Percentiles rank a stretch among this genome's conserved stretches.
These are phyloP conservation scores for Sterrhoptilus dennistouni DNA, from an alignment of 2,113 vertebrate genomes.

Conservation along the genomic window DNA sequence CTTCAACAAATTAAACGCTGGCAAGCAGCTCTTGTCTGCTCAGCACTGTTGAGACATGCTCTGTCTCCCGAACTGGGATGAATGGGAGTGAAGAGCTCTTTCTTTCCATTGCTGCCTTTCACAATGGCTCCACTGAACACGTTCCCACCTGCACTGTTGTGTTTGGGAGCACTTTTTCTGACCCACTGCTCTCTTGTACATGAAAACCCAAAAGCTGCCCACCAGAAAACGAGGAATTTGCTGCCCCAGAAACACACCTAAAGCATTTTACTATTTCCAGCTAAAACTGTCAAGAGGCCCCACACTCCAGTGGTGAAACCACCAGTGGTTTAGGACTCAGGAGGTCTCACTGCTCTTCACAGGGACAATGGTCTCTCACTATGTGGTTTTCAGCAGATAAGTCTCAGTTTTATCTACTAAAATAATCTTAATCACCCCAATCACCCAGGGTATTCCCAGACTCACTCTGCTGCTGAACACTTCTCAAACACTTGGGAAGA, in stretches of 20 bases:
- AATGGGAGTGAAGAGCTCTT: background rate
- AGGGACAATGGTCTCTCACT: background rate
- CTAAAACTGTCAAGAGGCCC: background rate
- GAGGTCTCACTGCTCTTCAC: background rate
- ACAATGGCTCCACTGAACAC: background rate
- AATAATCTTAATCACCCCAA: background rate
- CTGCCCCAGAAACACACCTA: background rate
- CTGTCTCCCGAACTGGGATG: background rate
- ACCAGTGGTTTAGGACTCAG: background rate
- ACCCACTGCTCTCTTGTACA: background rate
- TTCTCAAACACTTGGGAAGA: background rate
- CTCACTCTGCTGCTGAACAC: background rate
- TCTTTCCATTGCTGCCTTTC: background rate
- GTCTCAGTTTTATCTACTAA: background rate
- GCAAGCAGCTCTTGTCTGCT: conserved; percentile 47
- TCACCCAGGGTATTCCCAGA: rapidly evolving
- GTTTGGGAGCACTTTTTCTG: background rate
- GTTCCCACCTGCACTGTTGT: background rate
- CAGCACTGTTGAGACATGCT: conserved; percentile 27
- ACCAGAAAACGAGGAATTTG: background rate
- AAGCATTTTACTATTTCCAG: background rate
- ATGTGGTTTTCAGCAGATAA: background rate
- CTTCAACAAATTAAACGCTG: conserved; percentile 56
- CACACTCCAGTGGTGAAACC: background rate
- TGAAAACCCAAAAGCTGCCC: background rate